Base-by-base conservation (phyloP, 2,888 invertebrate genomes). In the Aromia moschata region DNA sequence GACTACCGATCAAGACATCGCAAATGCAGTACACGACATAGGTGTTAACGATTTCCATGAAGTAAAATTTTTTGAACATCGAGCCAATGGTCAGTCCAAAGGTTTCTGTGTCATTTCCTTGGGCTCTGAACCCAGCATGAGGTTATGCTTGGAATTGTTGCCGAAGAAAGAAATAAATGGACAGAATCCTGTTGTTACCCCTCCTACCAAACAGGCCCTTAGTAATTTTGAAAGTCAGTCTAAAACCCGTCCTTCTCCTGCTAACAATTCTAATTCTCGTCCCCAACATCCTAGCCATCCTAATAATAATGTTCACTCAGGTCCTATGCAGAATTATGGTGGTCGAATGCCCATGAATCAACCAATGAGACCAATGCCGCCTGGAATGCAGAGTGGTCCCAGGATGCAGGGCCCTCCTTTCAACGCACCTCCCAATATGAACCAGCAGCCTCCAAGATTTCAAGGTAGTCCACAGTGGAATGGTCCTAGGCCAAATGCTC, bases 21-120 rank as follows among this genome's bases (percentile, higher is more conserved):
- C 92, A 47, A 94, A 96, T 83, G 91, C 92, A n/a, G 86, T 98
- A 61, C 87, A 88, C 51, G 90, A 91, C 69, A 85, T 94, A 71
- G 98, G 98, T 44, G 93, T 98, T 3, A 87, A 86, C 55, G 98
- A 99, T 83, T 91, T 99, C 76, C 87, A 96, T 74, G 99, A 99
- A 80, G 96, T 99, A 31, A 98, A 98, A 83, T 99, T 99, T 83
- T 98, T 98, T 83, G 99, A 99, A 83, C 99, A 99, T 84, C 89
- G 98, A 74, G 93, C 96, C 30, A 98, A 98, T 84, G 98, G 98
- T 17, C 98, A 98, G 81, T 97, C 96, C 0, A 98, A 98, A 84
- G 96, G 99, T 20, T 99, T 98, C 83, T 98, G 98, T 79, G 92
- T 98, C 46, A 90, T 98, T 69, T 93, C 96, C 1, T 85, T 99